These are phyloP conservation scores for Phrynocephalus versicolor DNA, from an alignment of 2,113 vertebrate species.

Conservation along the genomic window DNA sequence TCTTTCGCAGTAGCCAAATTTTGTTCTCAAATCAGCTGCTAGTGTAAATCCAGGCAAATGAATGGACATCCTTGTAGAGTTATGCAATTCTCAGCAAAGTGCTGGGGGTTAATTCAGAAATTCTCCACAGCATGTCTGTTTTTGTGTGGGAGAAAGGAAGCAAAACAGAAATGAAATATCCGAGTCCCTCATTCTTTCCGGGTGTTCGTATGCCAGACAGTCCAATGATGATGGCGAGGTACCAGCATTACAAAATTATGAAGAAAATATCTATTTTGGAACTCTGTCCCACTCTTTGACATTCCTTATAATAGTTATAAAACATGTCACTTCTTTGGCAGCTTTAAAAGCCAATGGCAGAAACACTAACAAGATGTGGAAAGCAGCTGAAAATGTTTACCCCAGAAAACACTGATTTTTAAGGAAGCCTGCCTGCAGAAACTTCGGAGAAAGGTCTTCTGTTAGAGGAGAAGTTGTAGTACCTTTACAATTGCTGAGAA, in stretches of 20 bases:
- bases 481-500: background rate
- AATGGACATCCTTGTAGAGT: background rate
- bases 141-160: constrained; percentile 36
- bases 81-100: background rate
- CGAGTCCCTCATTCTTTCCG: constrained; percentile 72
- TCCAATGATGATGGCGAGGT: constrained; percentile 62
- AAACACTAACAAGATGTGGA: constrained; percentile 5
- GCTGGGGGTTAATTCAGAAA: background rate
- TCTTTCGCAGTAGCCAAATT: background rate
- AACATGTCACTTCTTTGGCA: constrained; percentile 53
- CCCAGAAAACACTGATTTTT: background rate
- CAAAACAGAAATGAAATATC: constrained; percentile 72
- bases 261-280: constrained; percentile 71
- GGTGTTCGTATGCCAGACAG: constrained; percentile 76
- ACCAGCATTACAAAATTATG: constrained; percentile 75
- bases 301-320: constrained; percentile 62
- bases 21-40: constrained; percentile 10
- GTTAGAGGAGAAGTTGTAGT: background rate
- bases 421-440: background rate
- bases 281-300: constrained; percentile 57
- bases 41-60: background rate
- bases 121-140: constrained; percentile 4
- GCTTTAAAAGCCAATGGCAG: constrained; percentile 20
- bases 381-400: background rate
- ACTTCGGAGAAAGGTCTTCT: background rate